These are phyloP conservation scores for Drosophila silvestris DNA, from an alignment of 2,888 invertebrate genomes.

Conservation along the genomic window DNA sequence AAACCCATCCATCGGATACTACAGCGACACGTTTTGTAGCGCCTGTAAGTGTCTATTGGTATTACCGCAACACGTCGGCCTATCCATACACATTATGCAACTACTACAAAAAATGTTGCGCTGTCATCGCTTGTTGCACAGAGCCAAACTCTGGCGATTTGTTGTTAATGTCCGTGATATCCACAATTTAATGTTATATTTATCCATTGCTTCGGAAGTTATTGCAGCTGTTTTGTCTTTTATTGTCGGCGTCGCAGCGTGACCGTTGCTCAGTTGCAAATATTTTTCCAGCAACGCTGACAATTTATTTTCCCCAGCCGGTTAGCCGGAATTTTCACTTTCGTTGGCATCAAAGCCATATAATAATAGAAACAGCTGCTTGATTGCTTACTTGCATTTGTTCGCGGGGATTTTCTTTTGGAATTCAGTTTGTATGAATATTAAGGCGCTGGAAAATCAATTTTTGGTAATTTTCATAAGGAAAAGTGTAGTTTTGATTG, in stretches of 20 bases:
- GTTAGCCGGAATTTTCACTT: slow-evolving; percentile 73
- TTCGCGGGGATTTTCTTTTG: not conserved
- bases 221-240: slow-evolving; percentile 44
- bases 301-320: slow-evolving; percentile 55
- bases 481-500: not conserved
- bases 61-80: slow-evolving; percentile 63
- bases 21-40: slow-evolving; percentile 27
- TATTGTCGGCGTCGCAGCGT: slow-evolving; percentile 29
- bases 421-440: not conserved
- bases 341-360: slow-evolving; percentile 40
- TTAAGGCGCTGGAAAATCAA: not conserved
- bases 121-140: slow-evolving; percentile 54
- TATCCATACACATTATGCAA: slow-evolving; percentile 69
- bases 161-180: slow-evolving; percentile 44
- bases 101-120: slow-evolving; percentile 35
- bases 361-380: slow-evolving; percentile 52
- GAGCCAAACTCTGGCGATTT: slow-evolving; percentile 36
- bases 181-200: slow-evolving; percentile 64
- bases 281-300: slow-evolving; percentile 52
- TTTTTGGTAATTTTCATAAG: not conserved
- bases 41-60: slow-evolving; percentile 51
- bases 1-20: slow-evolving; percentile 13
- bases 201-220: slow-evolving; percentile 63
- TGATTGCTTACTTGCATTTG: slow-evolving; percentile 20
- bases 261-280: slow-evolving; percentile 57